Base-by-base conservation (phyloP, 2,888 invertebrate genomes). In the Phengaris arion region DNA sequence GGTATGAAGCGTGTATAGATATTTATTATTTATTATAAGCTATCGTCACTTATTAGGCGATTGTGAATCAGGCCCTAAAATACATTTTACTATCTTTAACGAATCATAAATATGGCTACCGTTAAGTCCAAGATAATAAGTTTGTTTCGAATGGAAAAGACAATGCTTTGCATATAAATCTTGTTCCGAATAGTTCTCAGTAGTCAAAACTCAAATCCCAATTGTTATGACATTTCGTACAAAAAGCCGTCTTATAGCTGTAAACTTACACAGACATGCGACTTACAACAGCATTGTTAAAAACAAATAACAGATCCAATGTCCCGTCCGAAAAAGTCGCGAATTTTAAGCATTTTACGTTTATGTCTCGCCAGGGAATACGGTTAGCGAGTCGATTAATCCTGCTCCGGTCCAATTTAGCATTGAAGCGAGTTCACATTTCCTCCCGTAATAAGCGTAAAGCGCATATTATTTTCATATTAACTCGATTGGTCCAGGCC, bases 381-480 rank as follows among this genome's bases (percentile, higher is more conserved):
- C 15, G 54, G 72, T 72, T 72, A 72, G 72, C 72, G 45, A 72
- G 54, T 6, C 52, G 72, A 72, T 72, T 54, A 72, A 52, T 54
- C 52, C 77, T 78, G 79, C 79, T 77, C 78, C 77, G 76, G 78
- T 78, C 81, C 81, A 84, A 83, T 83, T 82, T 81, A 80, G 79
- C 79, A 82, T 82, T 81, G 79, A 81, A 79, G 81, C 77, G 80
- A 81, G 79, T 82, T 80, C 82, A 84, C 85, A 87, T 84, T 85
- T 84, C 86, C 83, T 80, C 79, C 82, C 80, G 85, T 88, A 89
- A 90, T 89, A 85, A 88, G 85, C 82, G 83, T 85, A 84, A 87
- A 88, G 87, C 87, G 85, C 86, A 87, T 85, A 91, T 92, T 92
- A 92, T 92, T 89, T 91, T 91, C 90, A 82, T 87, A 92, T 92